Evolutionary conservation across 2,797 vertebrate species (phyloP).

Genomic region (Odontamblyopus rebecca): DNA sequence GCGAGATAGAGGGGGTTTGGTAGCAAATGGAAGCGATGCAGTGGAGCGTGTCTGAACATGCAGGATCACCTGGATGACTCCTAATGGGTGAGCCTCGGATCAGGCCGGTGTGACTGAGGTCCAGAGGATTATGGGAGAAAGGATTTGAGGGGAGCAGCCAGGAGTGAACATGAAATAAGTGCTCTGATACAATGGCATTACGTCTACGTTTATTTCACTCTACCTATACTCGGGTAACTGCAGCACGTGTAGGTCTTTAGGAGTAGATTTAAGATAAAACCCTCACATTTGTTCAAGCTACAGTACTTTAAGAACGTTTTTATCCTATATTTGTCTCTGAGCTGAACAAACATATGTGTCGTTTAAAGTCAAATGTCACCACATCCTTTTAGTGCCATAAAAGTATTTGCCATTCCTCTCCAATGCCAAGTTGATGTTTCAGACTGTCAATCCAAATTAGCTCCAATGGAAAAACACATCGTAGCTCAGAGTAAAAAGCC

Average conservation of each 20-base stretch:
- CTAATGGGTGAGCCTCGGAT: constrained; percentile 54
- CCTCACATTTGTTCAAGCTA: neutral
- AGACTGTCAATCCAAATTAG: constrained; percentile 31
- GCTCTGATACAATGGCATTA: neutral
- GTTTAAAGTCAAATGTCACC: neutral
- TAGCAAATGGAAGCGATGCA: constrained; percentile 41
- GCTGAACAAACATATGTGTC: neutral
- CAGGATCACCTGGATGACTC: constrained; percentile 42
- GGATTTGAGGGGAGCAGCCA: constrained; percentile 12
- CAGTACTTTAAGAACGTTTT: neutral
- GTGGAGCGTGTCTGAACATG: constrained; percentile 53
- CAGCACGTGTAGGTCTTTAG: neutral
- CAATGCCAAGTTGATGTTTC: constrained; percentile 29
- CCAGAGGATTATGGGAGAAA: constrained; percentile 28
- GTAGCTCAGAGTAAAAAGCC: constrained; percentile 7
- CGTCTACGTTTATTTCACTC: neutral
- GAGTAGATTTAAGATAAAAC: neutral
- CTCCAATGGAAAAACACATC: constrained; percentile 8
- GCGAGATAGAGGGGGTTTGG: constrained; percentile 25
- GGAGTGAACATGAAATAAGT: constrained; percentile 2
- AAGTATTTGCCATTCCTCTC: constrained; percentile 17
- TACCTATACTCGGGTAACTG: neutral
- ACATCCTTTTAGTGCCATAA: neutral
- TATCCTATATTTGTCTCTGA: neutral
- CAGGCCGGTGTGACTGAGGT: constrained; percentile 30